Conservation (phyloP, 2,888 invertebrate genomes). For the Liodrosophila aerea region DNA sequence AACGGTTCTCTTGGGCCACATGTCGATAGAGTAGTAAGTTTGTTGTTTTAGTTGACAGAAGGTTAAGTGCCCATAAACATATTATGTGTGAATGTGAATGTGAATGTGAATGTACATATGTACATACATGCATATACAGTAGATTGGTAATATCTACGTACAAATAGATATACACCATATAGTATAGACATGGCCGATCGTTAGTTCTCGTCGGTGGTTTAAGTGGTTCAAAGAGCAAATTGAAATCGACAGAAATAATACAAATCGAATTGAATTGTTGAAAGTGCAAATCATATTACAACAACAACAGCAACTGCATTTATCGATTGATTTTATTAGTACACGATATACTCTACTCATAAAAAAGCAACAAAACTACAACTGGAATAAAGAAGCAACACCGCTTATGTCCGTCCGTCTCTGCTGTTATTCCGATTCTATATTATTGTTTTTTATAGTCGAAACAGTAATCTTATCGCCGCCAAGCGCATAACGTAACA, state of each 20-base stretch:
- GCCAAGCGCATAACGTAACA: slow-evolving; percentile 21
- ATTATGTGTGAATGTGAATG: not conserved
- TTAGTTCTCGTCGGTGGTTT: slow-evolving; percentile 13
- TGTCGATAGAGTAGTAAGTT: slow-evolving; percentile 53
- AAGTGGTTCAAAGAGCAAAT: slow-evolving; percentile 35
- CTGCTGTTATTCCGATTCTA: not conserved
- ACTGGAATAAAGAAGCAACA: not conserved
- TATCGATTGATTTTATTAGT: slow-evolving; percentile 32
- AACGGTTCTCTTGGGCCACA: slow-evolving; percentile 21
- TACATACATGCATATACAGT: slow-evolving; percentile 9
- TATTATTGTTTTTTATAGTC: slow-evolving; percentile 11
- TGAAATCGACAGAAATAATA: not conserved
- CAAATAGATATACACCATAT: not conserved
- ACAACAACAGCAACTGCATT: slow-evolving; percentile 29
- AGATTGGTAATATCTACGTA: too few species aligned
- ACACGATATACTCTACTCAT: slow-evolving; percentile 28
- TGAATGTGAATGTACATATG: not conserved
- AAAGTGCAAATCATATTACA: slow-evolving; percentile 44
- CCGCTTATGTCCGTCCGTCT: slow-evolving; percentile 3
- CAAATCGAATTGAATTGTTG: slow-evolving; percentile 13
- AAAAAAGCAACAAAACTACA: slow-evolving; percentile 15
- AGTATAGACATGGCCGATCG: not conserved
- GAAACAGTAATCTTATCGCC: slow-evolving; percentile 44
- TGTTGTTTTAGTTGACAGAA: slow-evolving; percentile 27
- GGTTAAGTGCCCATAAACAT: slow-evolving; percentile 11